Evolutionary conservation across 2,113 vertebrate species (phyloP).

Genomic region (Heloderma charlesbogerti): DNA sequence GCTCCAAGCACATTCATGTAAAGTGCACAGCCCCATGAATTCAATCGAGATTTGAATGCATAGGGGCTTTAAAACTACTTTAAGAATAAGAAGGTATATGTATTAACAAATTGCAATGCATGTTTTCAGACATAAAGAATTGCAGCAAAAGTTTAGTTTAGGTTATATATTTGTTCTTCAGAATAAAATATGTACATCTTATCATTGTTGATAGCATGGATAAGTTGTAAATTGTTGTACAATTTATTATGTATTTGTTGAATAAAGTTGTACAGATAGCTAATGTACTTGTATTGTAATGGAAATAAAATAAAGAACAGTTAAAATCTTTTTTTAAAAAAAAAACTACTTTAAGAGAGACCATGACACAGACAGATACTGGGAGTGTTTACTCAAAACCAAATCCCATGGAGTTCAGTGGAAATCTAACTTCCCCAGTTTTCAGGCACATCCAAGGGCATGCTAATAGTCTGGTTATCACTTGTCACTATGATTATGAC

Average conservation of each 20-base stretch:
- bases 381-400: background rate
- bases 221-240: too few relatives aligned
- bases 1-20: conserved; percentile 16
- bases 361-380: background rate
- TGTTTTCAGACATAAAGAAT: too few relatives aligned
- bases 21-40: background rate
- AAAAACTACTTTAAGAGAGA: background rate
- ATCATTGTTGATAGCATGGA: too few relatives aligned
- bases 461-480: background rate
- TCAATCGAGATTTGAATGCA: conserved; percentile 2
- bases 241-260: too few relatives aligned
- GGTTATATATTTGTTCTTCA: too few relatives aligned
- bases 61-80: background rate
- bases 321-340: too few relatives aligned
- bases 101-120: too few relatives aligned
- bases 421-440: background rate
- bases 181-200: too few relatives aligned
- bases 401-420: background rate
- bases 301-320: too few relatives aligned
- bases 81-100: background rate
- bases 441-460: background rate
- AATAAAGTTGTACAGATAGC: too few relatives aligned
- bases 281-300: too few relatives aligned
- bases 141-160: too few relatives aligned
- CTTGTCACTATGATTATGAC: background rate